These are phyloP conservation scores for Otus sunia DNA, from an alignment of 2,113 vertebrate species.

Conservation along the genomic window DNA sequence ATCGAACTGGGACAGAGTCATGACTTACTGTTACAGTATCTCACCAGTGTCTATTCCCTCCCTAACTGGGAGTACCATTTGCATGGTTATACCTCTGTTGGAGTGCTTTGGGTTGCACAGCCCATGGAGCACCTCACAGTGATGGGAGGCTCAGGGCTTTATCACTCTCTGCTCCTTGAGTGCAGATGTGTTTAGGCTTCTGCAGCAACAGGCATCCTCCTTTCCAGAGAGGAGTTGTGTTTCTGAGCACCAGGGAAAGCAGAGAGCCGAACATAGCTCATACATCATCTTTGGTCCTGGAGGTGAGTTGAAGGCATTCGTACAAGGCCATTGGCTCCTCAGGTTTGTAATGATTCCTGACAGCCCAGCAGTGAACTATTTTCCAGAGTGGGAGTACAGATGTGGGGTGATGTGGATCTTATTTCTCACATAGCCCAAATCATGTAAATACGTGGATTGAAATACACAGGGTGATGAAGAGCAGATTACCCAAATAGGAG, in stretches of 20 bases:
- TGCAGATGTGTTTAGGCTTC: background rate
- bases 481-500: constrained; percentile 14
- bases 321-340: background rate
- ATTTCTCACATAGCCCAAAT: background rate
- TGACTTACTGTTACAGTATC: background rate
- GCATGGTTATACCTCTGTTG: fast-evolving
- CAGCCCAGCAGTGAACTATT: constrained; percentile 28
- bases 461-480: constrained; percentile 38
- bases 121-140: background rate
- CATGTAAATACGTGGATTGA: background rate
- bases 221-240: background rate
- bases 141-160: background rate
- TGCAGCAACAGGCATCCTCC: background rate
- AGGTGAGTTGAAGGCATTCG: background rate
- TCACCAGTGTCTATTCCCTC: background rate
- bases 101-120: background rate
- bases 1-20: background rate
- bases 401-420: constrained; percentile 16
- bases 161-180: background rate
- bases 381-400: constrained; percentile 25
- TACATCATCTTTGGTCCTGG: constrained; percentile 1
- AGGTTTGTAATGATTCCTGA: constrained; percentile 53
- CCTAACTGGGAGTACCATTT: fast-evolving
- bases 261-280: background rate
- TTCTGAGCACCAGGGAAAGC: background rate